phyloP scores from a whole-genome alignment of 1,140 invertebrate genomes.

The Neodiprion lecontei region DNA sequence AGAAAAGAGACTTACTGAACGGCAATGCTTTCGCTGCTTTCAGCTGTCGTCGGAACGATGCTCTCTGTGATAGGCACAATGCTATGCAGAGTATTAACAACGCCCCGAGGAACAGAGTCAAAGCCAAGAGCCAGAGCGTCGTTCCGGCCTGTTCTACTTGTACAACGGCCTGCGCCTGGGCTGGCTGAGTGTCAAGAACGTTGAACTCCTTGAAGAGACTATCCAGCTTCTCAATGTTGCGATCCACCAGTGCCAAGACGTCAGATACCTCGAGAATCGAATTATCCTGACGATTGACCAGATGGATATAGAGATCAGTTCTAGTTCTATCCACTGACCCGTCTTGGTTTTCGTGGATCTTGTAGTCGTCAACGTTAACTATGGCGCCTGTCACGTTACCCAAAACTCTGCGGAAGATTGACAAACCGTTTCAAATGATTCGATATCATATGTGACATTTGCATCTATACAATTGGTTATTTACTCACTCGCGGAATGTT shows the following conservation, averaged over 20 bases:
- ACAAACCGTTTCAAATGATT: slow-evolving; percentile 8
- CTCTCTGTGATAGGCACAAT: slow-evolving; percentile 82
- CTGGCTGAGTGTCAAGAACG: slow-evolving; percentile 86
- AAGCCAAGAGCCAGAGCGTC: slow-evolving; percentile 80
- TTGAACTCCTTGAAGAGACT: slow-evolving; percentile 91
- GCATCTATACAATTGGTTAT: background rate
- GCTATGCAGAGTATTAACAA: slow-evolving; percentile 80
- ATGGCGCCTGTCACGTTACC: slow-evolving; percentile 88
- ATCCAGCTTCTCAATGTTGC: slow-evolving; percentile 90
- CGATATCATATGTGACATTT: slow-evolving; percentile 3
- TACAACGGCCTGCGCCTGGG: slow-evolving; percentile 72
- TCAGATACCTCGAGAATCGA: slow-evolving; percentile 88
- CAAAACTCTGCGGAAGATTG: slow-evolving; percentile 67
- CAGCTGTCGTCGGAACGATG: slow-evolving; percentile 84
- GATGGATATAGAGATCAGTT: slow-evolving; percentile 92
- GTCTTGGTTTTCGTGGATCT: slow-evolving; percentile 90
- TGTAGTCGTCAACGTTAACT: slow-evolving; percentile 92
- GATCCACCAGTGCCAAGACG: slow-evolving; percentile 85
- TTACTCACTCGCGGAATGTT: slow-evolving; percentile 78
- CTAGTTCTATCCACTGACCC: slow-evolving; percentile 93
- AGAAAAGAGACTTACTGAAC: slow-evolving; percentile 74
- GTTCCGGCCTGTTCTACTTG: slow-evolving; percentile 58
- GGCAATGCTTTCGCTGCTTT: slow-evolving; percentile 93
- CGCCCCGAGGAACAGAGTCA: slow-evolving; percentile 78
- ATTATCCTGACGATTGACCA: slow-evolving; percentile 89